Evolutionary conservation across 2,113 vertebrate genomes (phyloP), one percentile per base, ranked within the genome.

Genomic region (Phalacrocorax brasilianus): DNA sequence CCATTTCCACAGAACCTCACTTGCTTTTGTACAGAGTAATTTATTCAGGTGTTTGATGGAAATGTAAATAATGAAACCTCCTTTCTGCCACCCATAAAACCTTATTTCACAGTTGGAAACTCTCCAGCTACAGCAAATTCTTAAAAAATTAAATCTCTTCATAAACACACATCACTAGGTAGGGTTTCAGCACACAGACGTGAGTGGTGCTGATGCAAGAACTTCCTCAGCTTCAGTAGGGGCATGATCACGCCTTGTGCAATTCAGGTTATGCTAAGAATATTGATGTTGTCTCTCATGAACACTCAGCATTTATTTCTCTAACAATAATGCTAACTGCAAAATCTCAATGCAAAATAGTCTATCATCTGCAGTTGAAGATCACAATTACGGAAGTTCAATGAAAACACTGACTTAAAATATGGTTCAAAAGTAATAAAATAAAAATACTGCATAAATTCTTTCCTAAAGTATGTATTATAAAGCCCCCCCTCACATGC

Each of bases 31-130:
- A 56, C 35, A 42, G 30, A 89, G 56, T 77, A 96, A 93, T 96
- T 97, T 97, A 89, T 88, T 96, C 93, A 94, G 97, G 88, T 94
- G 86, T 85, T 84, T 83, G 65, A 89, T 84, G 23, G 66, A 87
- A 95, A 91, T 65, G 70, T 75, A 94, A 95, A 86, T 62, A 96
- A 66, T 10, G 33, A 87, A 91, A 40, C 22, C 55, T 78, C 47
- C 56, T 89, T 93, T 95, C 68, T 93, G 61, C 77, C 83, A 89
- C 89, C 53, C 47, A 67, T 67, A 95, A 93, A 88, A 93, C 55
- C 83, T 95, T 78, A 91, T 55, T 95, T 65, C 73, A 74, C 38
- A 77, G 56, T 1, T 97, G 96, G 88, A 79, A 91, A 74, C 38
- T 62, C 50, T 88, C 75, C 91, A 88, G 26, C 28, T 77, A 88